Conservation (phyloP, 1,140 invertebrate genomes). For the Drosophila micromelanica region DNA sequence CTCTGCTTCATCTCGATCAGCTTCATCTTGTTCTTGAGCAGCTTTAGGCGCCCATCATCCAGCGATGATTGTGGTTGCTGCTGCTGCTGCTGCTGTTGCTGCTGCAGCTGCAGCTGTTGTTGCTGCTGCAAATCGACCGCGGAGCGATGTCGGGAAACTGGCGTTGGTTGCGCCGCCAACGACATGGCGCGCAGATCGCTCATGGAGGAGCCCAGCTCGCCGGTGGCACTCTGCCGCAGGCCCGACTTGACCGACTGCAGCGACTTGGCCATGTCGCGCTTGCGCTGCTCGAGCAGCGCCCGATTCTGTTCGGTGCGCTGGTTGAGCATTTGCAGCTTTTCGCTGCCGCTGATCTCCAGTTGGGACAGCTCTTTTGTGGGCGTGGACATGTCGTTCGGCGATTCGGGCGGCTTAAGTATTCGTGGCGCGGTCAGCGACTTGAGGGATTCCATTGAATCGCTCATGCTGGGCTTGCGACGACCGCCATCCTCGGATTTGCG, state of each 20-base stretch:
- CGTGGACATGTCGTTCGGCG: slow-evolving; percentile 34
- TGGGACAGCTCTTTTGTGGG: slow-evolving; percentile 31
- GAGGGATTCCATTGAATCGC: slow-evolving; percentile 62
- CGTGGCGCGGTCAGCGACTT: slow-evolving; percentile 44
- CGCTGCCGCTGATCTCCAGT: slow-evolving; percentile 75
- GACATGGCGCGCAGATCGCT: slow-evolving; percentile 61
- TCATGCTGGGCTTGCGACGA: slow-evolving; percentile 35
- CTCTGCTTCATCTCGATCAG: slow-evolving; percentile 61
- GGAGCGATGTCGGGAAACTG: slow-evolving; percentile 72
- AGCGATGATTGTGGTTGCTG: neutral
- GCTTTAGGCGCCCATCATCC: slow-evolving; percentile 56
- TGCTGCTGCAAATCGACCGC: slow-evolving; percentile 67
- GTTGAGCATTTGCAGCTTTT: slow-evolving; percentile 85
- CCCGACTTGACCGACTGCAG: slow-evolving; percentile 49
- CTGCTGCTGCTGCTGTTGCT: slow-evolving; percentile 30
- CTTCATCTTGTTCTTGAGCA: slow-evolving; percentile 67
- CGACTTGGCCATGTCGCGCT: slow-evolving; percentile 62
- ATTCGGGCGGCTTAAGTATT: slow-evolving; percentile 20
- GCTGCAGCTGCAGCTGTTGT: slow-evolving; percentile 31
- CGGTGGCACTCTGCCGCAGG: slow-evolving; percentile 53
- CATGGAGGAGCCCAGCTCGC: slow-evolving; percentile 81
- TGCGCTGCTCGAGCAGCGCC: slow-evolving; percentile 68
- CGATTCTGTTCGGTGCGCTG: slow-evolving; percentile 86
- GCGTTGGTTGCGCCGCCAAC: neutral
- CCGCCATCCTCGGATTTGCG: slow-evolving; percentile 43